Percentiles rank a stretch among this genome's conserved stretches.
phyloP scores from a whole-genome alignment of 2,113 vertebrate species.

The Hyla sarda region DNA sequence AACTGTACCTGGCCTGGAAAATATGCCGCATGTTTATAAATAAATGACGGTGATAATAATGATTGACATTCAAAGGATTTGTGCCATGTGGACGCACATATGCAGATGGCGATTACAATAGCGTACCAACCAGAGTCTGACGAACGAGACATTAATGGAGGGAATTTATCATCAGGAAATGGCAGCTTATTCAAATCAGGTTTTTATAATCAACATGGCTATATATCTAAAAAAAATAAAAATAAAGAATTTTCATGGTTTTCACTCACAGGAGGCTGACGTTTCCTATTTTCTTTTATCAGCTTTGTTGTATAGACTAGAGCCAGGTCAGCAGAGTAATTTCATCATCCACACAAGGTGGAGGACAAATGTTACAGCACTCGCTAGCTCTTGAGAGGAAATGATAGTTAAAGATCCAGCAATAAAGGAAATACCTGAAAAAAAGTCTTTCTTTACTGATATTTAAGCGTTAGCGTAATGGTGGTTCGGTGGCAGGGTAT shows the following conservation, averaged over 20 bases:
- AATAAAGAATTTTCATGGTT: too few species aligned
- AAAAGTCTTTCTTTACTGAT: too few species aligned
- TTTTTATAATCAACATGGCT: not conserved
- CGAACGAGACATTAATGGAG: conserved; percentile 2
- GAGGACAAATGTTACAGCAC: too few species aligned
- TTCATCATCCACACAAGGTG: too few species aligned
- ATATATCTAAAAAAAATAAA: too few species aligned
- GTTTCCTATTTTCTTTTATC: not conserved
- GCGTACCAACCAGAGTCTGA: not conserved
- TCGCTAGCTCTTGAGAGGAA: too few species aligned
- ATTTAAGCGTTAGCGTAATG: too few species aligned
- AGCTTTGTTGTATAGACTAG: not conserved
- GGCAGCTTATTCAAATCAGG: not conserved
- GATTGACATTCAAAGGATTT: conserved; percentile 1
- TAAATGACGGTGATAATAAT: conserved; percentile 11
- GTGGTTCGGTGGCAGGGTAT: too few species aligned
- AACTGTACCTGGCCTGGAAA: not conserved
- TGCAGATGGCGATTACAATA: conserved; percentile 2
- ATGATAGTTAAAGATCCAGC: too few species aligned
- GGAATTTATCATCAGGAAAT: not conserved
- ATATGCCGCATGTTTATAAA: conserved; percentile 13
- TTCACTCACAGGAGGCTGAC: too few species aligned
- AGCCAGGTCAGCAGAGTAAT: not conserved
- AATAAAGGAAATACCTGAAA: too few species aligned
- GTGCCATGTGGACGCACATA: not conserved